Evolutionary conservation across 2,797 vertebrate genomes (phyloP), one percentile per base, ranked within the genome.

Genomic region (Sebastes alutus): DNA sequence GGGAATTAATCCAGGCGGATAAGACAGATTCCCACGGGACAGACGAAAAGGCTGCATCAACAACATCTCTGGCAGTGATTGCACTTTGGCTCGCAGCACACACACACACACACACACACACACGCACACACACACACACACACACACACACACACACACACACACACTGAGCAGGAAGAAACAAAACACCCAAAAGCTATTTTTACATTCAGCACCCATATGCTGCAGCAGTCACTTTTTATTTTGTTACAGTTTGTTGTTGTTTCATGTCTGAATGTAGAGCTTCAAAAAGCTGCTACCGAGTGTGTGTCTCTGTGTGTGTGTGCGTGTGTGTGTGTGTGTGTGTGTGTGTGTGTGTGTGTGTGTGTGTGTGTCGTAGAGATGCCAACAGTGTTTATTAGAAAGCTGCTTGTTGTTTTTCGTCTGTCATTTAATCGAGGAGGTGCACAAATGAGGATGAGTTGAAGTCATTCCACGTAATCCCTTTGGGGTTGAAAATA

Each of bases 41-140:
- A 56, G 32, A 86, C 9, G 7, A 8, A 72, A 32, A 77, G 75
- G 70, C 75, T 72, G 72, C 85, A 82, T 74, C 74, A 82, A 75
- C 80, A 88, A 74, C 77, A 80, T 60, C 72, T 72, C 80, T 87
- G 87, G 84, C 83, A 78, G 52, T 2, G 78, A 78, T 56, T 77
- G 49, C 52, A 73, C 80, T 76, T 73, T 86, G 76, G 72, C 74
- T 62, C 61, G 33, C 72, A 76, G 2, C 29, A 12, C 78, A 25
- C 62, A 42, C 33, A 38, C 33, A 23, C 33, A 38, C 61, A 35
- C 61, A 35, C 32, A 22, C n/a, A n/a, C n/a, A n/a, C n/a, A n/a
- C n/a, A n/a, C 61, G 23, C 61, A 14, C 61, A 23, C 61, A 16
- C 60, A 9, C 58, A 12, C 74, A 60, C 60, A 72, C 20, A 35